A percentile compares a stretch with the other conserved stretches of the same genome.
Conservation (phyloP, 2,888 invertebrate species). For the Drosophila fulvimacula region DNA sequence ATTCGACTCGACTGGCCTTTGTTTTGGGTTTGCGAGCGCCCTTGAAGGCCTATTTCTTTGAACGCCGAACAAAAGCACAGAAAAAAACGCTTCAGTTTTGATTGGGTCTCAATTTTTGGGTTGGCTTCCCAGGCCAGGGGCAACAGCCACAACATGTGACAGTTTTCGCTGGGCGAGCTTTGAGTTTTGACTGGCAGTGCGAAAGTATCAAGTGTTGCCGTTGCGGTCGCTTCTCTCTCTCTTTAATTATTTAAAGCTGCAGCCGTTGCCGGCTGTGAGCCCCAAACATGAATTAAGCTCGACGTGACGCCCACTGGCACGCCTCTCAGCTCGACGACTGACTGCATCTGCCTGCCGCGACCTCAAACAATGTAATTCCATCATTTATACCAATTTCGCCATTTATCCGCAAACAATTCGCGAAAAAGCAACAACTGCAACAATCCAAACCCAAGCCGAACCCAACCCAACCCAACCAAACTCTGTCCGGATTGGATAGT, state of each 20-base stretch:
- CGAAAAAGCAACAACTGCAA: constrained; percentile 52
- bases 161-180: constrained; percentile 25
- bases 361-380: constrained; percentile 81
- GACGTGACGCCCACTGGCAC: constrained; percentile 47
- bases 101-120: constrained; percentile 11
- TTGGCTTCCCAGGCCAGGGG: constrained; percentile 26
- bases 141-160: constrained; percentile 10
- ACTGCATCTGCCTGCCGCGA: constrained; percentile 44
- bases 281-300: constrained; percentile 40
- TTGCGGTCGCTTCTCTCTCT: constrained; percentile 19
- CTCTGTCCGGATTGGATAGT: constrained; percentile 34
- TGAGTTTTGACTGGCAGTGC: constrained; percentile 9
- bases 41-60: constrained; percentile 14
- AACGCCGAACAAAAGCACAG: constrained; percentile 16
- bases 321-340: constrained; percentile 12
- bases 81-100: constrained; percentile 16
- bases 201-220: constrained; percentile 35
- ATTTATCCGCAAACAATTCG: constrained; percentile 79
- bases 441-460: constrained; percentile 14
- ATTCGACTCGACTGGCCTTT: constrained; percentile 17
- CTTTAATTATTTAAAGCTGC: constrained; percentile 43
- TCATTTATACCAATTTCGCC: constrained; percentile 80
- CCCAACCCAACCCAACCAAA: constrained; percentile 18
- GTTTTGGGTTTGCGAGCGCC: constrained; percentile 23
- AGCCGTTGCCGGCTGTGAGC: constrained; percentile 25